Evolutionary conservation across 64 coral and sea anemone genomes (phyloP).

Genomic region (Stylophora pistillata): DNA sequence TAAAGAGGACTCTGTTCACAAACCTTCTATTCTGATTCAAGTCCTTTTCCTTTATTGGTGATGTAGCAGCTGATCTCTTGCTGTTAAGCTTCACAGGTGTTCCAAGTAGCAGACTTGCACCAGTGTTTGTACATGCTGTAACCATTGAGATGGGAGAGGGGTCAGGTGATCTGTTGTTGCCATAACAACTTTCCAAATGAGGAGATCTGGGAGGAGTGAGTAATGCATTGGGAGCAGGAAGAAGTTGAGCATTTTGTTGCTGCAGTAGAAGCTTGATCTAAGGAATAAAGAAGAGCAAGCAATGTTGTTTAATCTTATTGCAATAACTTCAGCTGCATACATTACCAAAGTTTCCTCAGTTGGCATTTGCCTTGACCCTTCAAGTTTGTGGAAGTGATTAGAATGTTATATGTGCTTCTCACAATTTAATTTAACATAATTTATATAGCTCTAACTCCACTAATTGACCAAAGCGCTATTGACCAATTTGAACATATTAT

Average conservation of each 20-base stretch:
- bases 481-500: too few relatives aligned
- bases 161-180: not conserved
- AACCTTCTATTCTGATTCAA: conserved; percentile 10
- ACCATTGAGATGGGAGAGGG: conserved; percentile 36
- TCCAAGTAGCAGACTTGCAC: conserved; percentile 72
- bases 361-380: too few relatives aligned
- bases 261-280: conserved; percentile 77
- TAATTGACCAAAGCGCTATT: too few relatives aligned
- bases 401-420: too few relatives aligned
- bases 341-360: too few relatives aligned
- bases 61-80: conserved; percentile 76
- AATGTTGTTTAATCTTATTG: too few relatives aligned
- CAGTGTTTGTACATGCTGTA: conserved; percentile 80
- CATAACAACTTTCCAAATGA: not conserved
- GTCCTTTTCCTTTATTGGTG: conserved; percentile 60
- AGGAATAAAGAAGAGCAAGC: not conserved
- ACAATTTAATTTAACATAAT: too few relatives aligned
- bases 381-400: too few relatives aligned
- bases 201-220: conserved; percentile 1
- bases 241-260: conserved; percentile 62
- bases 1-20: not conserved
- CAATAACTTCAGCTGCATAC: too few relatives aligned
- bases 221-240: conserved; percentile 24
- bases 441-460: too few relatives aligned
- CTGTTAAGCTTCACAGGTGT: conserved; percentile 43